Percentiles rank a stretch among this genome's conserved stretches.
phyloP scores from a whole-genome alignment of 2,888 invertebrate species.

The Hipparchia semele region DNA sequence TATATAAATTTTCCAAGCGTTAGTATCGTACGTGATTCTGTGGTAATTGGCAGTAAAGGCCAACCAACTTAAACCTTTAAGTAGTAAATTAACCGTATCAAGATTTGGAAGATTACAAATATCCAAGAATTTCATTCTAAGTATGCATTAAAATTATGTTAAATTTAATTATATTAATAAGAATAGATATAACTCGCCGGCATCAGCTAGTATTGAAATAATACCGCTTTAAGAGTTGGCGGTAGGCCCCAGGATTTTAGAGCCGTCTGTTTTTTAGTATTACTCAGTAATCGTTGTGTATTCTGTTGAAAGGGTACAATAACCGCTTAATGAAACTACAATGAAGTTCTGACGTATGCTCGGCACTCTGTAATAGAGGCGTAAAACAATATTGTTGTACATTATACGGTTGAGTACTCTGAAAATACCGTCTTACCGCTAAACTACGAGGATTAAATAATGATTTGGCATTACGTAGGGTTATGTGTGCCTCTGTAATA shows the following conservation, averaged over 20 bases:
- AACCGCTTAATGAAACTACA: slow-evolving; percentile 13
- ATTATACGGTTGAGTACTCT: slow-evolving; percentile 18
- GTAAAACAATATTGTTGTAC: slow-evolving; percentile 15
- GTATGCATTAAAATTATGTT: too few relatives aligned
- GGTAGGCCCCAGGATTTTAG: too few relatives aligned
- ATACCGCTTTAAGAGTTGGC: too few relatives aligned
- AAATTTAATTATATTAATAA: too few relatives aligned
- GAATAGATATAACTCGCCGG: too few relatives aligned
- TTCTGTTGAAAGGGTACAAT: slow-evolving; percentile 8
- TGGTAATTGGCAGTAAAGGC: neutral
- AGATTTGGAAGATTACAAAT: neutral
- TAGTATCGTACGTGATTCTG: slow-evolving; percentile 14
- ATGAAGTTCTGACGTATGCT: slow-evolving; percentile 1
- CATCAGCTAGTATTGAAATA: too few relatives aligned
- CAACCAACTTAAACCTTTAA: neutral
- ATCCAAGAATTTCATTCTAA: neutral
- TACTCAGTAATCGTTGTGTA: slow-evolving; percentile 1
- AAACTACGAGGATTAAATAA: slow-evolving; percentile 22
- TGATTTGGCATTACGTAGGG: slow-evolving; percentile 19
- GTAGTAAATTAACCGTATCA: neutral
- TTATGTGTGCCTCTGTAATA: slow-evolving; percentile 24
- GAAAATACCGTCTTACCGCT: slow-evolving; percentile 8
- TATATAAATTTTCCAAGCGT: neutral
- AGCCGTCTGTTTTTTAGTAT: too few relatives aligned
- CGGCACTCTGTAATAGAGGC: slow-evolving; percentile 4